These are phyloP conservation scores for Tigriopus japonicus DNA, from an alignment of 1,140 invertebrate species.

Conservation along the genomic window DNA sequence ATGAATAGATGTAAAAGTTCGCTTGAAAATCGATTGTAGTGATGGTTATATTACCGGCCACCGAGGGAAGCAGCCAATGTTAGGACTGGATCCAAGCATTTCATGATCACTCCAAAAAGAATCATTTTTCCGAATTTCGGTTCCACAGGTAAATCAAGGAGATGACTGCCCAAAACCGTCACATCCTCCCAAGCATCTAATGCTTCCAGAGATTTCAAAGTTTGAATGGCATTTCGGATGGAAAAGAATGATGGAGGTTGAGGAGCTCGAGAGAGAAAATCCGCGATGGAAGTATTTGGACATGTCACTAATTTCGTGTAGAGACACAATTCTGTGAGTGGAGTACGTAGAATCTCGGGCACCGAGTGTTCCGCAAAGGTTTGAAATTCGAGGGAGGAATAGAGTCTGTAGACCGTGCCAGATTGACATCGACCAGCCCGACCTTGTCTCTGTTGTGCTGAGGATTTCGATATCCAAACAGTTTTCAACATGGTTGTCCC, in stretches of 20 bases:
- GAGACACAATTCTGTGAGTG: constrained; percentile 76
- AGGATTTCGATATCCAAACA: constrained; percentile 56
- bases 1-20: constrained; percentile 16
- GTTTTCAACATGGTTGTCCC: constrained; percentile 48
- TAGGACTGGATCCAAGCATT: constrained; percentile 81
- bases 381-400: constrained; percentile 37
- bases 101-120: constrained; percentile 68
- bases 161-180: constrained; percentile 64
- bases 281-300: constrained; percentile 50
- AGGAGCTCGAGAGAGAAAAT: constrained; percentile 57
- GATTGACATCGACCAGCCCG: constrained; percentile 54
- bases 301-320: constrained; percentile 67
- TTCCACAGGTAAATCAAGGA: constrained; percentile 74
- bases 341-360: constrained; percentile 52
- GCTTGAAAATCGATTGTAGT: constrained; percentile 22
- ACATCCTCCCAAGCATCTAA: constrained; percentile 59
- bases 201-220: constrained; percentile 51
- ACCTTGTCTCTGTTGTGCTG: constrained; percentile 52
- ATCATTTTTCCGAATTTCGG: constrained; percentile 80
- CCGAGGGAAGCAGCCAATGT: constrained; percentile 72
- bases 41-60: constrained; percentile 32
- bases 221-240: constrained; percentile 12
- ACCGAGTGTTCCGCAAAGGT: constrained; percentile 39
- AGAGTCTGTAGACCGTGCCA: constrained; percentile 59
- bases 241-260: constrained; percentile 44